Evolutionary conservation across 2,113 vertebrate species (phyloP), one percentile per base, ranked within the genome.

Genomic region (Marmota flaviventris): DNA sequence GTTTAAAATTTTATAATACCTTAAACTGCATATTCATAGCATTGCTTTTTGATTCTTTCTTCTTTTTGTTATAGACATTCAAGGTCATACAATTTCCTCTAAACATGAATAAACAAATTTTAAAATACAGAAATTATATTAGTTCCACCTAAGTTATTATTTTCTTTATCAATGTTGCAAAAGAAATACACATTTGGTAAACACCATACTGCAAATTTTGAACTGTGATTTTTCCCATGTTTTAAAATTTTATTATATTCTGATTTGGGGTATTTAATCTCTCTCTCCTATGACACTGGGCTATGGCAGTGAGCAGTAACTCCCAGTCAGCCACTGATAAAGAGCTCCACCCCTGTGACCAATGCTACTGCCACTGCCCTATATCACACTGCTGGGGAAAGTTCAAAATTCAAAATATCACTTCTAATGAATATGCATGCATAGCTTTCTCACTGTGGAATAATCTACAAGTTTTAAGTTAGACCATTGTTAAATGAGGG

Each of bases 281-380:
- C 17, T 42, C 25, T 22, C 17, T 42, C 17, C 16, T 29, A 56
- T 79, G 48, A 25, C 22, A 25, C 3, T 32, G 17, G n/a, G 1
- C n/a, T 22, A 8, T 17, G 29, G 8, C 8, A 39, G n/a, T 10
- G 27, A 34, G n/a, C 1, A 8, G 18, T 3, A 42, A n/a, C 14
- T 45, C 3, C 10, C 13, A 18, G 5, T 3, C 27, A n/a, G 2
- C 10, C 2, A 2, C 2, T 72, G 16, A 14, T 58, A 5, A 58
- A 6, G 56, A 58, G 56, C 56, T 45, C 22, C 8, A 58, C 56
- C 20, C 27, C 10, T 61, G 63, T 34, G 18, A 56, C 45, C 18
- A 24, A 22, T n/a, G 69, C 34, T 18, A 16, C 51, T 45, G 79
- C 8, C 37, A 24, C 29, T 48, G 70, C 13, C 51, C 20, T 18